Percentiles rank a stretch among this genome's conserved stretches.
These are phyloP conservation scores for Rhodophaea formosa DNA, from an alignment of 2,888 invertebrate genomes.

Conservation along the genomic window DNA sequence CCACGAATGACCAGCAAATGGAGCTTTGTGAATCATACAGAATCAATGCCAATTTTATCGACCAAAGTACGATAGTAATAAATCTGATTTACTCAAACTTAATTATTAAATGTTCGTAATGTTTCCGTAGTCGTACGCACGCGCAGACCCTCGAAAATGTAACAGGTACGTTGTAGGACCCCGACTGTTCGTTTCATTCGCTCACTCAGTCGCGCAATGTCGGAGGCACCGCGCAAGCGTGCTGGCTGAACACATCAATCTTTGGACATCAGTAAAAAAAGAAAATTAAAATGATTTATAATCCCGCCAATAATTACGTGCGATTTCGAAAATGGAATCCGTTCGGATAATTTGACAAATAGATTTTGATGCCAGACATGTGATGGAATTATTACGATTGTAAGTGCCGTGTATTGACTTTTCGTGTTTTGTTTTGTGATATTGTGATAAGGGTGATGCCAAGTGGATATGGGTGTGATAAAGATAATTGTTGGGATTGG, in stretches of 20 bases:
- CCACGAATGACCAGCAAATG: too few relatives aligned
- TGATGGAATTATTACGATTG: conserved; percentile 40
- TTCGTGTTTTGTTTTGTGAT: conserved; percentile 69
- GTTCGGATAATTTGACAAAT: conserved; percentile 29
- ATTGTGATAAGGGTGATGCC: conserved; percentile 69
- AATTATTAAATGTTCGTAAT: conserved; percentile 41
- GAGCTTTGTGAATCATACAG: not conserved
- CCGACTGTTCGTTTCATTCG: conserved; percentile 40
- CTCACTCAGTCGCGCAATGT: conserved; percentile 63
- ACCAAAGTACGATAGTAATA: conserved; percentile 39
- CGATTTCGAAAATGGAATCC: conserved; percentile 41
- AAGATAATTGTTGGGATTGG: conserved; percentile 72
- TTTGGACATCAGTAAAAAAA: conserved; percentile 40
- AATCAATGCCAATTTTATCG: conserved; percentile 27
- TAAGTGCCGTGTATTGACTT: conserved; percentile 63
- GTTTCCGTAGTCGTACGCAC: conserved; percentile 48
- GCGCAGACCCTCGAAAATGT: conserved; percentile 53
- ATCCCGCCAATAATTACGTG: conserved; percentile 35
- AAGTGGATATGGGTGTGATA: conserved; percentile 71
- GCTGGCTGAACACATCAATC: conserved; percentile 41
- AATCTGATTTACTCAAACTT: conserved; percentile 46
- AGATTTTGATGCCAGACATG: conserved; percentile 35
- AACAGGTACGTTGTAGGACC: conserved; percentile 52
- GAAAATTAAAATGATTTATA: conserved; percentile 37
- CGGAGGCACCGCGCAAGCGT: conserved; percentile 61